Evolutionary conservation across 1,140 invertebrate genomes (phyloP).

Genomic region (Bombus waltoni): DNA sequence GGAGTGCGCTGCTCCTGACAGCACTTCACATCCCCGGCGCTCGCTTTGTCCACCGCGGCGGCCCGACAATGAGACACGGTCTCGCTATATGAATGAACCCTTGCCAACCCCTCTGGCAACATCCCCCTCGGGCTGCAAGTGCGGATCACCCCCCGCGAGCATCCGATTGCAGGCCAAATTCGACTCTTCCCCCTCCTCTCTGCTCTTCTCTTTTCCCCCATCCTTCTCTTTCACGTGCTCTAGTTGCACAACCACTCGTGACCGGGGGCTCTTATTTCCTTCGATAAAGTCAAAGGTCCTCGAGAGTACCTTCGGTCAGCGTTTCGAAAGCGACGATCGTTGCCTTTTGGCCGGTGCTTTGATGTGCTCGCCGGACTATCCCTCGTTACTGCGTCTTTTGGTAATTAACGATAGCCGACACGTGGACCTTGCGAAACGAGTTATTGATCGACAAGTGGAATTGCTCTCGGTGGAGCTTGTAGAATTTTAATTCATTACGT

Average conservation of each 20-base stretch:
- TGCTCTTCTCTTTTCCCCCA: background rate
- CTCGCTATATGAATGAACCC: slow-evolving; percentile 66
- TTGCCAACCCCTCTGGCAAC: slow-evolving; percentile 47
- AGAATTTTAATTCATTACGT: background rate
- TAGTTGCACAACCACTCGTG: background rate
- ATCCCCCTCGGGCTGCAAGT: slow-evolving; percentile 61
- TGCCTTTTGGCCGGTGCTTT: slow-evolving; percentile 13
- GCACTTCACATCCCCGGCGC: slow-evolving; percentile 59
- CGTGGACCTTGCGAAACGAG: background rate
- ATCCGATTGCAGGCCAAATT: slow-evolving; percentile 31
- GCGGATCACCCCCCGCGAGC: slow-evolving; percentile 32
- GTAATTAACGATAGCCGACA: background rate
- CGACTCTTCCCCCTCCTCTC: background rate
- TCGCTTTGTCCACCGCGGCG: slow-evolving; percentile 58
- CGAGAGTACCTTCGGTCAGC: slow-evolving; percentile 27
- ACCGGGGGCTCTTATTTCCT: slow-evolving; percentile 51
- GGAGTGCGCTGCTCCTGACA: slow-evolving; percentile 67
- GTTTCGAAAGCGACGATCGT: slow-evolving; percentile 32
- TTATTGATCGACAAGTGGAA: background rate
- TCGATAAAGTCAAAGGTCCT: slow-evolving; percentile 62
- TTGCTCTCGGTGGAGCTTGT: background rate
- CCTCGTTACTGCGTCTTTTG: background rate
- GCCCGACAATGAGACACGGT: slow-evolving; percentile 61
- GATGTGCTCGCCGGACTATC: background rate
- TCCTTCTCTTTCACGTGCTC: background rate